Base-by-base conservation (phyloP, 2,797 vertebrate species). In the Neopelma chrysocephalum region DNA sequence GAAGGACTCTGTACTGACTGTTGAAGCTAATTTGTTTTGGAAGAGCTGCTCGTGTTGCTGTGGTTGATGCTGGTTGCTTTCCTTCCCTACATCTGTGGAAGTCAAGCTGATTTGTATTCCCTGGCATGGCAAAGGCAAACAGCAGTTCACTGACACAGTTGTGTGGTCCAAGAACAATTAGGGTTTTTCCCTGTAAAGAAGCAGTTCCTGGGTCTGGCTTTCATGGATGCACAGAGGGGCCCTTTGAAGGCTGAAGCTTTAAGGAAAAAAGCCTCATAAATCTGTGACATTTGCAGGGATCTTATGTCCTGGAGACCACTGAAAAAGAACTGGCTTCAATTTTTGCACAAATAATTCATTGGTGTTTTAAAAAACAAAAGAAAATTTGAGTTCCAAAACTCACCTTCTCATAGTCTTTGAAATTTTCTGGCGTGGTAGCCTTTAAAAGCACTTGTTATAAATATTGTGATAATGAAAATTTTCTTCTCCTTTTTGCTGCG, bases 91-190 rank as follows among this genome's bases (percentile, higher is more conserved):
- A 51, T 50, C 65, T 66, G 6, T 86, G 80, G 80, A 84, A 90
- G 82, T 84, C 38, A 51, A 51, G 69, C 72, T 96, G 27, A 88
- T 95, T 93, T 94, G 88, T 76, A 82, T 87, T 93, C 54, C 8
- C 29, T 94, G 76, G 53, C 65, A 10, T 43, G 1, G 6, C 76
- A 65, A 83, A 93, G 61, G 69, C 80, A 64, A 83, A 61, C 79
- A 91, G 53, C 65, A 92, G 62, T 72, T 71, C 94, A 88, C 65
- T 95, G 89, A 86, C 89, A 56, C 61, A 57, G 53, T 75, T 91
- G 65, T 72, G 73, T 22, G 78, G 82, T 71, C 61, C 42, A 61
- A 69, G 69, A 90, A 86, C 57, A 90, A 50, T 23, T 47, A 91
- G 12, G 0, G 11, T 82, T 87, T 71, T 91, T 69, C 27, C 85